Evolutionary conservation across 2,113 vertebrate species (phyloP), one percentile per base, ranked within the genome.

Genomic region (Alethe castanea): DNA sequence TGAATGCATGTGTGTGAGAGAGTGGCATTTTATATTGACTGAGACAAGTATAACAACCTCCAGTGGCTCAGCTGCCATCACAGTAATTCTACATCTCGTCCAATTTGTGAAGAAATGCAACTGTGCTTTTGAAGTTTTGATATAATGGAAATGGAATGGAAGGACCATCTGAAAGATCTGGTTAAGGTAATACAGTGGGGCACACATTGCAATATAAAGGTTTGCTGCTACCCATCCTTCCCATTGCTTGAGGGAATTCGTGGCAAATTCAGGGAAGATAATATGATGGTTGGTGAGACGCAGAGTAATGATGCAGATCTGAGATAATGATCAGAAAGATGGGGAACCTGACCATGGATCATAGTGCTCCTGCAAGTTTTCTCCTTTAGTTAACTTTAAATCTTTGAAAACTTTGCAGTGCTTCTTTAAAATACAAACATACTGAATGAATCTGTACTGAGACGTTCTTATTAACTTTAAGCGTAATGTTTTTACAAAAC

Each of bases 21-120:
- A 95, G 73, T 85, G 31, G 24, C 78, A 67, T 76, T 88, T 96
- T 94, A 72, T 94, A 96, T 94, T 94, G 89, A 92, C 90, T 92
- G 71, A 53, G 80, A 96, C 81, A 97, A 96, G 72, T 44, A 38
- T 87, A 95, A 95, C 73, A 92, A 72, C 60, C 91, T 92, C 79
- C 33, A 64, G 81, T 90, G 91, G 77, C 91, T 97, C 84, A 94
- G 86, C 90, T 95, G 88, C 80, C 89, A 83, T 81, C 72, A 80
- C 61, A 74, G 57, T 94, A 97, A 96, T 95, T 97, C 92, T 74
- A 96, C 92, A 92, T 96, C 95, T 97, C 12, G 33, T 91, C 64
- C 77, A 96, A 91, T 97, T 96, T 97, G 84, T 85, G 86, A 97
- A 96, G 84, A 93, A 95, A 95, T 71, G 73, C 92, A 93, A 94